Percentiles rank a stretch among this genome's conserved stretches.
These are phyloP conservation scores for Perdita meconis DNA, from an alignment of 2,888 invertebrate species.

Conservation along the genomic window DNA sequence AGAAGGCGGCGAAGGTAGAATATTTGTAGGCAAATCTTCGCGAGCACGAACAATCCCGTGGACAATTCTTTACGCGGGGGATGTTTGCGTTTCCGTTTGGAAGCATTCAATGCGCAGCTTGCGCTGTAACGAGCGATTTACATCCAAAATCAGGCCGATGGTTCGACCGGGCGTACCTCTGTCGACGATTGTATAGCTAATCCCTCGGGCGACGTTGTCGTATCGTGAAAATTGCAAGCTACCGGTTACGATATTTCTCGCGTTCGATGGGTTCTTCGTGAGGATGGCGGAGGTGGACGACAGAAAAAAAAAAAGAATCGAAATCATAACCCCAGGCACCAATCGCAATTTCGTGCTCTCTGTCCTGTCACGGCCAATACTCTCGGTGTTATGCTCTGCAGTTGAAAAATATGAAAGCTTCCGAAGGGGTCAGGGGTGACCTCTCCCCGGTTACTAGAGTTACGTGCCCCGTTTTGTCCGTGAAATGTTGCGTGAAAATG, in stretches of 20 bases:
- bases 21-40: not conserved
- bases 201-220: slow-evolving; percentile 70
- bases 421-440: not conserved
- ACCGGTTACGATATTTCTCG: slow-evolving; percentile 70
- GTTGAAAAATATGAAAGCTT: slow-evolving; percentile 14
- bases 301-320: slow-evolving; percentile 34
- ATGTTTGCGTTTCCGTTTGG: not conserved
- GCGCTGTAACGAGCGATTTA: slow-evolving; percentile 72
- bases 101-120: slow-evolving; percentile 40
- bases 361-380: slow-evolving; percentile 49
- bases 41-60: not conserved
- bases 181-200: slow-evolving; percentile 62
- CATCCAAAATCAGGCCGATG: slow-evolving; percentile 75
- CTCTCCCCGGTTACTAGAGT: not conserved
- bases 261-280: slow-evolving; percentile 48
- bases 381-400: slow-evolving; percentile 39
- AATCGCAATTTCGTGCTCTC: slow-evolving; percentile 65
- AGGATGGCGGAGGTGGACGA: slow-evolving; percentile 3
- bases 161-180: slow-evolving; percentile 59
- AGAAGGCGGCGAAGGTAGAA: not conserved
- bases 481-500: not conserved
- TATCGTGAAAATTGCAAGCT: slow-evolving; percentile 70
- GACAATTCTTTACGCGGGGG: not conserved
- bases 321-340: slow-evolving; percentile 62
- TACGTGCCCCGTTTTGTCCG: not conserved